These are phyloP conservation scores for Barnardius zonarius DNA, from an alignment of 2,113 vertebrate genomes.

Conservation along the genomic window DNA sequence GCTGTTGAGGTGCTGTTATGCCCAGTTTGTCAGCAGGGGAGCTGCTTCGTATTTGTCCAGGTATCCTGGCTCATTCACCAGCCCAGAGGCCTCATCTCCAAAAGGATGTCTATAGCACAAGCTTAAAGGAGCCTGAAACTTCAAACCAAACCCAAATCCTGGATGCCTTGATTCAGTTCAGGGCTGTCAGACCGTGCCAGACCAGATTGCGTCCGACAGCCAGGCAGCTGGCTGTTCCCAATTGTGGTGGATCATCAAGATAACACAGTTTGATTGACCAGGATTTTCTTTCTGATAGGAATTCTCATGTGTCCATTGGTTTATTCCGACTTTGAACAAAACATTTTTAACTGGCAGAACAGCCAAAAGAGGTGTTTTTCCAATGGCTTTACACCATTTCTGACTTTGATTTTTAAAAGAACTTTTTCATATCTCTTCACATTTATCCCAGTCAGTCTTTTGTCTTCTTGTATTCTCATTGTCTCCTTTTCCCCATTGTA, in stretches of 20 bases:
- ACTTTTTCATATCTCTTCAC: not conserved
- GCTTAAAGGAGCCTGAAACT: not conserved
- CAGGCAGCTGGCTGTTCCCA: not conserved
- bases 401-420: constrained; percentile 17
- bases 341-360: not conserved
- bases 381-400: not conserved
- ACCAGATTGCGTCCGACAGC: not conserved
- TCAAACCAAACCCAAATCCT: not conserved
- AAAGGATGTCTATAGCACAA: not conserved
- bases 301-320: not conserved
- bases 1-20: not conserved
- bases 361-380: not conserved
- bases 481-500: not conserved
- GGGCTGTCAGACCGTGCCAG: not conserved
- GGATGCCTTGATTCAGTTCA: not conserved
- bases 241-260: not conserved
- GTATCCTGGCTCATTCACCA: not conserved
- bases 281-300: not conserved
- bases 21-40: not conserved
- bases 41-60: not conserved
- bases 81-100: not conserved
- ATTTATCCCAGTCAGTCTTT: not conserved
- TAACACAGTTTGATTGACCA: not conserved
- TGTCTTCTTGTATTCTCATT: not conserved
- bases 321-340: not conserved